Percentiles rank a stretch among this genome's conserved stretches.
These are phyloP conservation scores for Osmerus eperlanus DNA, from an alignment of 2,113 vertebrate genomes.

Conservation along the genomic window DNA sequence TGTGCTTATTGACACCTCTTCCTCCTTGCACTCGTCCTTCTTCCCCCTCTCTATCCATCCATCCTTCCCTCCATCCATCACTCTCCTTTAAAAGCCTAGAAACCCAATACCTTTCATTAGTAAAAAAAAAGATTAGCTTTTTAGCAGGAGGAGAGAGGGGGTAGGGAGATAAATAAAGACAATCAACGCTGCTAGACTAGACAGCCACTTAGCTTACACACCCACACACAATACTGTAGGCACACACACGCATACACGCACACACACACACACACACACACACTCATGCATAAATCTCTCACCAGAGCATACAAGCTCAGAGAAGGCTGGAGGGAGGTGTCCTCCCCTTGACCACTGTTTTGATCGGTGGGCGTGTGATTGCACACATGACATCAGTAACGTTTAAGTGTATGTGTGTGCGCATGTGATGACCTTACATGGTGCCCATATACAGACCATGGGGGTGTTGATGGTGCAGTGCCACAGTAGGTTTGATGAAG, in stretches of 20 bases:
- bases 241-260: not conserved
- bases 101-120: too few relatives aligned
- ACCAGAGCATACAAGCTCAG: slow-evolving; percentile 61
- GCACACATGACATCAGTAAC: too few relatives aligned
- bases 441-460: too few relatives aligned
- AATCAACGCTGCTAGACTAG: too few relatives aligned
- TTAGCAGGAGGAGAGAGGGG: slow-evolving; percentile 52
- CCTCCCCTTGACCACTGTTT: slow-evolving; percentile 59
- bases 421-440: not conserved
- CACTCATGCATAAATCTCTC: slow-evolving; percentile 14
- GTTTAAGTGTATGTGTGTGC: not conserved
- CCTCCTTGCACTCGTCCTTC: slow-evolving; percentile 18
- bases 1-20: not conserved
- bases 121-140: too few relatives aligned
- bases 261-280: slow-evolving; percentile 3
- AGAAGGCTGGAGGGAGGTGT: slow-evolving; percentile 63
- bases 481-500: too few relatives aligned
- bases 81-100: not conserved
- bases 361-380: not conserved
- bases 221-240: slow-evolving; percentile 53
- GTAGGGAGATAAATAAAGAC: too few relatives aligned
- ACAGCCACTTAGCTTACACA: slow-evolving; percentile 41
- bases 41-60: slow-evolving; percentile 25
- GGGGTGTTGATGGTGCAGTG: too few relatives aligned
- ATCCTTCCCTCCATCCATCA: slow-evolving; percentile 42